phyloP scores from a whole-genome alignment of 1,140 invertebrate genomes.

The Zelostemma sp. region DNA sequence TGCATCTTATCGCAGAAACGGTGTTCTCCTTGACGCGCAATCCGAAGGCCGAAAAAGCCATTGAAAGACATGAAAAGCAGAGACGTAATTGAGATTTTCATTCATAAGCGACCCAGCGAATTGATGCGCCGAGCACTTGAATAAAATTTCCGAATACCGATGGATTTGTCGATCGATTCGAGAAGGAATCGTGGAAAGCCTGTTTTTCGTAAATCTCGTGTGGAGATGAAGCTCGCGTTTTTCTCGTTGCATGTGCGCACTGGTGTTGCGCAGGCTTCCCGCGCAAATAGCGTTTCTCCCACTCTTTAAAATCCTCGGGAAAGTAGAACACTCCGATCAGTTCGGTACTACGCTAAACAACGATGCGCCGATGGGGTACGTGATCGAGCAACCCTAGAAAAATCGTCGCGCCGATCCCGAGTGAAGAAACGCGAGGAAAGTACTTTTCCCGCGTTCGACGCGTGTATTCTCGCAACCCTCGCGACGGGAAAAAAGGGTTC shows the following conservation, averaged over 20 bases:
- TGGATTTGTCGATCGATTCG: too few species aligned
- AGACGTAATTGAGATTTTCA: too few species aligned
- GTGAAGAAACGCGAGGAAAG: not conserved
- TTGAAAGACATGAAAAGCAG: too few species aligned
- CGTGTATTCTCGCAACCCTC: not conserved
- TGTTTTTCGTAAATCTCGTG: too few species aligned
- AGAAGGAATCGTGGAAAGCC: too few species aligned
- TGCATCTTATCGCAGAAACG: too few species aligned
- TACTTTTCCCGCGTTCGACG: not conserved
- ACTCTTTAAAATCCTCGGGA: conserved; percentile 57
- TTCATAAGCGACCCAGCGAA: not conserved
- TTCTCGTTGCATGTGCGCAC: too few species aligned
- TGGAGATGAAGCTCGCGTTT: too few species aligned
- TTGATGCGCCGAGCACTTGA: not conserved
- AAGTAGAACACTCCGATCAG: conserved; percentile 66
- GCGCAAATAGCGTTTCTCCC: conserved; percentile 61
- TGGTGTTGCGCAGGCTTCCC: conserved; percentile 54
- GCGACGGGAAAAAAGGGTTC: not conserved
- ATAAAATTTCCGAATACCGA: too few species aligned
- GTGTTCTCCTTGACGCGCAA: too few species aligned
- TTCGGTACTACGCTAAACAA: conserved; percentile 63
- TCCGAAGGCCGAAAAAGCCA: too few species aligned
- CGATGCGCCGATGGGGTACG: conserved; percentile 51
- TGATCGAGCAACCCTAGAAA: conserved; percentile 29
- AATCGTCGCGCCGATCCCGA: not conserved